phyloP scores from a whole-genome alignment of 2,888 invertebrate species.

The Oligia strigilis region DNA sequence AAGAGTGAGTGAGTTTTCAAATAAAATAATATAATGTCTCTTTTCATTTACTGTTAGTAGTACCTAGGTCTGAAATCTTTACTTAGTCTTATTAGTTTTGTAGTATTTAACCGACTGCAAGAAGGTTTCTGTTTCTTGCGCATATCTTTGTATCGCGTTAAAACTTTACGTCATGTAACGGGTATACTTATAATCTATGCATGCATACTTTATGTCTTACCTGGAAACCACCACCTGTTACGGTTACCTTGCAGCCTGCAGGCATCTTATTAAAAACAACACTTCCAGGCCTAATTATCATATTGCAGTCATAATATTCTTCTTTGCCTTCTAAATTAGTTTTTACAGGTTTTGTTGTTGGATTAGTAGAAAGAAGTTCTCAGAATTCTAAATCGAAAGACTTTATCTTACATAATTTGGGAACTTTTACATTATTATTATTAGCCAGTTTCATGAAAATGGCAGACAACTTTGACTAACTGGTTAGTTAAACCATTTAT shows the following conservation, averaged over 20 bases:
- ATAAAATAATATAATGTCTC: neutral
- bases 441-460: neutral
- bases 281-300: neutral
- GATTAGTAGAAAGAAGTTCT: neutral
- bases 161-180: neutral
- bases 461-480: neutral
- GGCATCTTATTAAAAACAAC: conserved; percentile 7
- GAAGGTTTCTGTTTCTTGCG: neutral
- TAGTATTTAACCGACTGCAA: neutral
- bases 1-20: too few relatives aligned
- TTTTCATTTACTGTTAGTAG: neutral
- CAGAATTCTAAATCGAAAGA: neutral
- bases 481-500: too few relatives aligned
- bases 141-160: too few relatives aligned
- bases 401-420: neutral
- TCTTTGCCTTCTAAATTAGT: neutral
- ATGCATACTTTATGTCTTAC: neutral
- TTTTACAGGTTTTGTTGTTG: neutral
- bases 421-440: neutral
- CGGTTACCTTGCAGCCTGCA: neutral
- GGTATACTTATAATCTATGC: neutral
- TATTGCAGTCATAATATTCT: neutral
- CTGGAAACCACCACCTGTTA: too few relatives aligned
- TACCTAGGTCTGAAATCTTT: neutral
- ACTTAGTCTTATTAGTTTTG: neutral